Evolutionary conservation across 2,888 invertebrate genomes (phyloP).

Genomic region (Nephrotoma guestfalica): DNA sequence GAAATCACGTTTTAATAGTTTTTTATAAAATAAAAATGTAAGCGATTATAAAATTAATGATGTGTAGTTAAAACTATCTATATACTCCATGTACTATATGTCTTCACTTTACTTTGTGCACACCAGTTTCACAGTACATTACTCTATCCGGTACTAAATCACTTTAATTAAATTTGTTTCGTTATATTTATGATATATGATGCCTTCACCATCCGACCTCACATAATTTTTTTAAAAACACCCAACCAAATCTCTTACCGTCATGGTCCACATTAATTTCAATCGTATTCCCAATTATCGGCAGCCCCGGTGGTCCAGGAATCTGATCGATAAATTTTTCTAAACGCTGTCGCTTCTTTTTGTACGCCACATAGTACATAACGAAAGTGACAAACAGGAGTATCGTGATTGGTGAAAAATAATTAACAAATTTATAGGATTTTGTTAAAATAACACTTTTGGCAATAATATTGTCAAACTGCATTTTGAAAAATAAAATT

Average conservation of each 20-base stretch:
- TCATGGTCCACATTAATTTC: slow-evolving; percentile 43
- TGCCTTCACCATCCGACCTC: not conserved
- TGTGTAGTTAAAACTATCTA: not conserved
- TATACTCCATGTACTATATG: not conserved
- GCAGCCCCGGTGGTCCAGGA: slow-evolving; percentile 42
- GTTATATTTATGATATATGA: not conserved
- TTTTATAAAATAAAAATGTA: not conserved
- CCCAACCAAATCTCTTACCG: slow-evolving; percentile 27
- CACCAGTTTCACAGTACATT: too few species aligned
- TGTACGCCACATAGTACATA: slow-evolving; percentile 24
- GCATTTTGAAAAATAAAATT: not conserved
- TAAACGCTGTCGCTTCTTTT: slow-evolving; percentile 26
- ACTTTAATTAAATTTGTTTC: not conserved
- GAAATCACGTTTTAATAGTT: not conserved
- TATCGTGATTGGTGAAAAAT: slow-evolving; percentile 29
- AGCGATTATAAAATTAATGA: not conserved
- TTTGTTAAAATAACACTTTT: slow-evolving; percentile 25
- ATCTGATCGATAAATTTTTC: slow-evolving; percentile 37
- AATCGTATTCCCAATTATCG: slow-evolving; percentile 43
- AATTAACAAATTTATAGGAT: slow-evolving; percentile 20
- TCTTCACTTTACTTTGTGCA: not conserved
- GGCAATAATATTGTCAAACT: not conserved
- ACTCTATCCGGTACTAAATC: not conserved
- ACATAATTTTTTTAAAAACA: not conserved
- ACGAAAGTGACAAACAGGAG: slow-evolving; percentile 20